These are phyloP conservation scores for Dioctria linearis DNA, from an alignment of 2,888 invertebrate genomes.

Conservation along the genomic window DNA sequence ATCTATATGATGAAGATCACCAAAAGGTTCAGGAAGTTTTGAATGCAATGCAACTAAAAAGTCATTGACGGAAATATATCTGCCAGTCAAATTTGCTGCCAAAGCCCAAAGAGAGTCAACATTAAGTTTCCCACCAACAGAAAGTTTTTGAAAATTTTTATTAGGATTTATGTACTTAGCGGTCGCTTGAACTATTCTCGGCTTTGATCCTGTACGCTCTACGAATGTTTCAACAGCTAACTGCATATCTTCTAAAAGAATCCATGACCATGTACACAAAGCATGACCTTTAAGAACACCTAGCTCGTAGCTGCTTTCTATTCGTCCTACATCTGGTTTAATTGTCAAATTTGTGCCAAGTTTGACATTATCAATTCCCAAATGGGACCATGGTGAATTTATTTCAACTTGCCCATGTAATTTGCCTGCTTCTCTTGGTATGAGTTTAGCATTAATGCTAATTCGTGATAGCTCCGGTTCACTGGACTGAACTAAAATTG, in stretches of 20 bases:
- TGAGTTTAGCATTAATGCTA: constrained; percentile 65
- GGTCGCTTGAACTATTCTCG: constrained; percentile 71
- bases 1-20: constrained; percentile 74
- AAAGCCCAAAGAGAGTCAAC: constrained; percentile 75
- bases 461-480: constrained; percentile 67
- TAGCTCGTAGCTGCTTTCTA: constrained; percentile 69
- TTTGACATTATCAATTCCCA: constrained; percentile 67
- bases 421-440: constrained; percentile 60
- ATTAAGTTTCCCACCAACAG: constrained; percentile 73
- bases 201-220: constrained; percentile 66
- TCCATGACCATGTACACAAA: constrained; percentile 73
- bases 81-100: constrained; percentile 71
- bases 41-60: constrained; percentile 72
- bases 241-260: constrained; percentile 73
- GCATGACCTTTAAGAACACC: constrained; percentile 71
- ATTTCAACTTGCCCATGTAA: constrained; percentile 64
- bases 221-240: constrained; percentile 71
- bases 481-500: constrained; percentile 66
- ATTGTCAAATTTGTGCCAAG: constrained; percentile 64
- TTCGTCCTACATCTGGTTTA: constrained; percentile 64
- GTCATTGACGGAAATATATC: constrained; percentile 64
- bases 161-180: constrained; percentile 74
- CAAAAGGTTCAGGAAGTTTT: constrained; percentile 74
- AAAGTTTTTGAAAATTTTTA: constrained; percentile 71
- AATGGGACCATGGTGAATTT: constrained; percentile 68